Base-by-base conservation (phyloP, 2,113 vertebrate genomes). In the Mormyrus iriodes region DNA sequence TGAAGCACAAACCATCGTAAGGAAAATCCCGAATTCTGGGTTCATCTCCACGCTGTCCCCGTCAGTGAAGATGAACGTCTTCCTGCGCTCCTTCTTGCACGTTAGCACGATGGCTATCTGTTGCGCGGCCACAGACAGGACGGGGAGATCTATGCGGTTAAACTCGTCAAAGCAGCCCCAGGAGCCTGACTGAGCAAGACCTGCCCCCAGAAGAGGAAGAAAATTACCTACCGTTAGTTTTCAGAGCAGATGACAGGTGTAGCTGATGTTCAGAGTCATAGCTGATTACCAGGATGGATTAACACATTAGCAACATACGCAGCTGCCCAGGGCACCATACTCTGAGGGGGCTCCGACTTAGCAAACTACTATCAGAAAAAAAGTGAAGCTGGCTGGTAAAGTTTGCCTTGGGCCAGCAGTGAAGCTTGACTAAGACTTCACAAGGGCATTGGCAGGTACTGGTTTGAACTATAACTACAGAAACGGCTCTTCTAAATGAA, bases 91-190 rank as follows among this genome's bases (percentile, higher is more conserved):
- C 90, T 99, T 99, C 94, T 98, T 99, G 93, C 98, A 98, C 0
- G 96, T 98, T 85, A 99, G 95, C 90, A 99, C 96, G 85, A 97
- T 96, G 5, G 98, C 96, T 86, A 99, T 99, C 94, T 99, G 98
- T 91, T 99, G 98, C 5, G 98, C 98, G 15, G 98, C 98, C 65
- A 99, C 98, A 0, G 98, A 99, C 24, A 99, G 93, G 51, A 99
- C 98, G 1, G 98, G 97, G 85, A 99, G 96, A 92, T 99, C 95
- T 15, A 99, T 99, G 46, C 98, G 97, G 92, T 99, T 99, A 93
- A 99, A 99, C 92, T 99, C 98, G 85, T 99, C 98, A 92, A 99
- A 99, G 93, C 98, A 99, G 52, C 98, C 98, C 98, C 98, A 99
- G 55, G 98, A 99, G 79, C 98, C 98, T 89, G 98, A 99, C 93